Evolutionary conservation across 2,888 invertebrate genomes (phyloP), one percentile per base, ranked within the genome.

Genomic region (Crepidodera aurea): DNA sequence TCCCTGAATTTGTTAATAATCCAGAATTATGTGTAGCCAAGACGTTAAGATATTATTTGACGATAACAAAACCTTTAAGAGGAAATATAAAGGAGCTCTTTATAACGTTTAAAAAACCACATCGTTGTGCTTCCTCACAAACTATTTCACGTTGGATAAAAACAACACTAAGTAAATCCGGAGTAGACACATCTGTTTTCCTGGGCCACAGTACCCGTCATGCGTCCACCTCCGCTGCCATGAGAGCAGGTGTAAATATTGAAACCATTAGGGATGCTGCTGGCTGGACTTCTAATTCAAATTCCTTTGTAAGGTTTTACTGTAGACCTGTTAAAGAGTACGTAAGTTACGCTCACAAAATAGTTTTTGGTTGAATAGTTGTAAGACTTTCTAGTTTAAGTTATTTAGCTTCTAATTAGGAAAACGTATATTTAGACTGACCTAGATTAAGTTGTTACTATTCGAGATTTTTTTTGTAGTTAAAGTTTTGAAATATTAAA

Each of bases 171-270:
- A n/a, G n/a, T n/a, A n/a, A n/a, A n/a, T n/a, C n/a, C n/a, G n/a
- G n/a, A n/a, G n/a, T n/a, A n/a, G n/a, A n/a, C n/a, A n/a, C n/a
- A n/a, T n/a, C n/a, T n/a, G n/a, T n/a, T n/a, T n/a, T n/a, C n/a
- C n/a, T n/a, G n/a, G n/a, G n/a, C n/a, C n/a, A n/a, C n/a, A n/a
- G n/a, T n/a, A n/a, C n/a, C n/a, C n/a, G n/a, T n/a, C n/a, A n/a
- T n/a, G 54, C 54, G 10, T 32, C 42, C 15, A 54, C 54, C 12
- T 54, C 40, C 2, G 29, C 54, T 10, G 29, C 54, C 3, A 15
- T 25, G 10, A 40, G 39, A 16, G 16, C 22, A 27, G 40, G 29
- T 8, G 40, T 39, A 5, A 54, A 40, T 10, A 2, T 54, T 7
- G 27, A 54, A 12, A 40, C 32, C 8, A 51, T 34, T 10, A 32